These are phyloP conservation scores for Pogonognathellus flavescens DNA, from an alignment of 1,140 invertebrate genomes.

Conservation along the genomic window DNA sequence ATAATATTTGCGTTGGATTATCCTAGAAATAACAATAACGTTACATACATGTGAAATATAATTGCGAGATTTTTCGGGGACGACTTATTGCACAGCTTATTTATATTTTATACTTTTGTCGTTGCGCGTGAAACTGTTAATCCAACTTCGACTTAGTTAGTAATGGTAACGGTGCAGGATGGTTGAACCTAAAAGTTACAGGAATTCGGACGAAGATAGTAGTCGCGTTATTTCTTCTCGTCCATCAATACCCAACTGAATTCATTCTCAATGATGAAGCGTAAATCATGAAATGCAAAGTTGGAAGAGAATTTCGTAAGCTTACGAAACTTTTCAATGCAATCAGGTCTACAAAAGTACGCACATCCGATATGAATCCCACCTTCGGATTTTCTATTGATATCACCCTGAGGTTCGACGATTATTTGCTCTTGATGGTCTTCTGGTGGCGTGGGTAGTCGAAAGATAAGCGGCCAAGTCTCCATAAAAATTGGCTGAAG, in stretches of 20 bases:
- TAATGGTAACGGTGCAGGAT: too few relatives aligned
- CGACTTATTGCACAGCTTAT: too few relatives aligned
- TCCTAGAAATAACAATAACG: too few relatives aligned
- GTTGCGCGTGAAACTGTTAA: too few relatives aligned
- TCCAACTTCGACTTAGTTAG: too few relatives aligned
- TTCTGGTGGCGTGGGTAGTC: constrained; percentile 15
- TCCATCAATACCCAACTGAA: constrained; percentile 1
- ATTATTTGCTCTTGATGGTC: constrained; percentile 34
- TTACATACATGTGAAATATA: too few relatives aligned
- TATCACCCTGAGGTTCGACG: constrained; percentile 22
- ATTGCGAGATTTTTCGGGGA: too few relatives aligned
- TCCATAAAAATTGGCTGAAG: constrained; percentile 55
- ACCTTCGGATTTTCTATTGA: constrained; percentile 39
- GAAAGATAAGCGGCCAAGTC: constrained; percentile 55
- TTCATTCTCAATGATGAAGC: constrained; percentile 48
- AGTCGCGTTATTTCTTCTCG: background rate
- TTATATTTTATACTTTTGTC: too few relatives aligned
- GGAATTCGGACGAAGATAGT: too few relatives aligned
- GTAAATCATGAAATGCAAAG: constrained; percentile 26
- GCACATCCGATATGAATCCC: constrained; percentile 38
- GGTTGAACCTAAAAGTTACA: too few relatives aligned
- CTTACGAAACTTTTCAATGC: constrained; percentile 38
- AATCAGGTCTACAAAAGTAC: constrained; percentile 37
- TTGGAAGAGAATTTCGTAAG: constrained; percentile 26
- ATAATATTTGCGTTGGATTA: too few relatives aligned